A percentile compares a stretch with the other conserved stretches of the same genome.
phyloP scores from a whole-genome alignment of 1,140 invertebrate species.

The Pentalonia nigronervosa region DNA sequence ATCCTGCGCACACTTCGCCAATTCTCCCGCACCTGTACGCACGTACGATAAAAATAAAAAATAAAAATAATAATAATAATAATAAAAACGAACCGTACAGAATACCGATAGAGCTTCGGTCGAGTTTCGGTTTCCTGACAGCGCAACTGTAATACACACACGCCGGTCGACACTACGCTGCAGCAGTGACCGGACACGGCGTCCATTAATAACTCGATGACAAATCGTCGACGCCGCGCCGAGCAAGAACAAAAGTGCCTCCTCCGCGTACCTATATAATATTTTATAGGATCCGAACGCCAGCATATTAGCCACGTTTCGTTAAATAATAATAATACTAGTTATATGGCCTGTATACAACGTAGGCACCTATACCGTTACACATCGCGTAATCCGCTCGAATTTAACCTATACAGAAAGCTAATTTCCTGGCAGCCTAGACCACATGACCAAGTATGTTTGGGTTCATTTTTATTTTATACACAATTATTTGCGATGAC shows the following conservation, averaged over 20 bases:
- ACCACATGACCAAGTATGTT: background rate
- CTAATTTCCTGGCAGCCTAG: background rate
- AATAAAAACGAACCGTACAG: background rate
- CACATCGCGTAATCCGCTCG: background rate
- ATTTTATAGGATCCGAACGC: background rate
- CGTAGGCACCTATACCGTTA: background rate
- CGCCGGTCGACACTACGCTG: background rate
- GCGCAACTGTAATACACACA: background rate
- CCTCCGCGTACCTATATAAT: background rate
- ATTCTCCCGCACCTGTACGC: background rate
- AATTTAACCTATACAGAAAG: background rate
- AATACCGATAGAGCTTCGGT: background rate
- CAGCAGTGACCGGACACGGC: background rate
- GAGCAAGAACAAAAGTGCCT: constrained; percentile 33
- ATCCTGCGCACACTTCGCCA: background rate
- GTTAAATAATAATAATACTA: background rate
- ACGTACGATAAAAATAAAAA: background rate
- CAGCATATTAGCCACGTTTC: background rate
- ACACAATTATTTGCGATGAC: background rate
- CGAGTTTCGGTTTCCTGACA: background rate
- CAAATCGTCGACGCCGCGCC: constrained; percentile 22
- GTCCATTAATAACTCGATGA: constrained; percentile 34
- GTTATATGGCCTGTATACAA: background rate
- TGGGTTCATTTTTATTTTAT: background rate
- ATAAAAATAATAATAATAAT: background rate